Base-by-base conservation (phyloP, 1,140 invertebrate species). In the Diorhabda carinulata region DNA sequence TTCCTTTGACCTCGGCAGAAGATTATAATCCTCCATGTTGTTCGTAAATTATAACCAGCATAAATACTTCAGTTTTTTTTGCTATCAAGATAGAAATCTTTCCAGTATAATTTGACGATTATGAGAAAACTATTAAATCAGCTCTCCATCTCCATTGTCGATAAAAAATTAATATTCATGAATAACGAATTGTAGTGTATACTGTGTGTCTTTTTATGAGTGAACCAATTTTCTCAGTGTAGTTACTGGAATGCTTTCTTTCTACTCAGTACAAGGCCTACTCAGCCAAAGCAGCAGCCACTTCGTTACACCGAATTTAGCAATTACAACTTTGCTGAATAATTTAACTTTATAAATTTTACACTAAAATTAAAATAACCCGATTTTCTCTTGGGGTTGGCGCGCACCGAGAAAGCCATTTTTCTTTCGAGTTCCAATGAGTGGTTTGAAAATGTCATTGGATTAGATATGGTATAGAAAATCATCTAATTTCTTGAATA, bases 301-400 rank as follows among this genome's bases (percentile, higher is more conserved):
- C 67, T 72, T 70, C 68, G 71, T 72, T 70, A 72, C 71, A 70
- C 59, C 68, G 64, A 72, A 72, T 72, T 72, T 72, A 72, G 59
- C 71, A 72, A 72, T 72, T 72, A 72, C 71, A 70, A 72, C 71
- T 72, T 72, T 61, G 40, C 65, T 44, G 70, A 69, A 72, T 66
- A 71, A 64, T 71, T 69, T 68, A 69, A 69, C 66, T 68, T 57
- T 43, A 43, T 43, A 9, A 67, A 67, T 52, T 67, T 67, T 67
- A 60, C 40, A 60, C 65, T 67, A 60, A 60, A 67, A 67, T 60
- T 67, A 47, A 67, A 67, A 67, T 67, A 67, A 67, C 65, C 7
- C 58, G 44, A 67, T 67, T 67, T 65, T 43, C 52, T 40, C 40
- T 52, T 47, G 47, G 47, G n/a, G 47, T 52, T 52, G 25, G 25